phyloP scores from a whole-genome alignment of 2,113 vertebrate genomes.

The Recurvirostra avosetta region DNA sequence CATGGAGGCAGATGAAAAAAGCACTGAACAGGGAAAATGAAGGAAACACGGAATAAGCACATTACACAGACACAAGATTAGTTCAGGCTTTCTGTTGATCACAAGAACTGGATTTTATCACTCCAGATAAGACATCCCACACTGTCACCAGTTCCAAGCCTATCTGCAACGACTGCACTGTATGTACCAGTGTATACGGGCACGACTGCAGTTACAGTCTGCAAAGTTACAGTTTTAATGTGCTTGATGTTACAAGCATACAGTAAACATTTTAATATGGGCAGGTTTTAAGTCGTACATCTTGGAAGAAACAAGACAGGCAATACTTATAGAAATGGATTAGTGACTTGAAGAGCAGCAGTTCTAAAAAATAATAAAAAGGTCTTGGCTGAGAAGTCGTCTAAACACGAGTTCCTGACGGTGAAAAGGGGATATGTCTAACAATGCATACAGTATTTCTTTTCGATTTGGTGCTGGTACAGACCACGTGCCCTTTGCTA shows the following conservation, averaged over 20 bases:
- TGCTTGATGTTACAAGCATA: neutral
- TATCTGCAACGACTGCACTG: neutral
- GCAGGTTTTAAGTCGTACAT: neutral
- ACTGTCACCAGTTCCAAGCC: neutral
- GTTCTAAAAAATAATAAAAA: neutral
- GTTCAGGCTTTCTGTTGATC: conserved; percentile 21
- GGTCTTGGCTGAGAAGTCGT: neutral
- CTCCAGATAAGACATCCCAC: neutral
- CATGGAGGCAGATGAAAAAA: conserved; percentile 26
- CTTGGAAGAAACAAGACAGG: neutral
- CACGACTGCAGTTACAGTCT: neutral
- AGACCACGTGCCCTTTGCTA: neutral
- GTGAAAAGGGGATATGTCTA: neutral
- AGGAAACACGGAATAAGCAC: conserved; percentile 43
- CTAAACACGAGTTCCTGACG: neutral
- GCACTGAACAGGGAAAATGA: neutral
- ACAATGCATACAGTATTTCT: neutral
- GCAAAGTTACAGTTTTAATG: neutral
- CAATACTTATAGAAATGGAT: neutral
- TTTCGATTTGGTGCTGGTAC: neutral
- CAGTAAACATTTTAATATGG: neutral
- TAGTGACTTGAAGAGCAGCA: neutral
- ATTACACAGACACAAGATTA: conserved; percentile 39
- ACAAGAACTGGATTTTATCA: conserved; percentile 37
- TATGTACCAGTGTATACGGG: neutral